Base-by-base conservation (phyloP, 1,140 invertebrate genomes). In the Orchestia grillus region DNA sequence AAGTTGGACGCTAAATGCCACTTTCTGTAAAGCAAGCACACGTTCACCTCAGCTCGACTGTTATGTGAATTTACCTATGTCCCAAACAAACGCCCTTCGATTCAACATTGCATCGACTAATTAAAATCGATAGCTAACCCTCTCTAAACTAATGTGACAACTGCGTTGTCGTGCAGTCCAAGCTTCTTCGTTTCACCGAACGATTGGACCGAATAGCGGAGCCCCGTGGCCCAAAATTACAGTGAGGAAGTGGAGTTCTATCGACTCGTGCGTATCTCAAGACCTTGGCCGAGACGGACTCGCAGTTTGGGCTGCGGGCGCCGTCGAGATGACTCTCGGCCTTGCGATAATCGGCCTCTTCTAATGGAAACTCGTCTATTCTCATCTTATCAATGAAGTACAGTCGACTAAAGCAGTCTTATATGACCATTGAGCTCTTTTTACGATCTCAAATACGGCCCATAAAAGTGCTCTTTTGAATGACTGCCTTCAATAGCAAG, bases 301-400 rank as follows among this genome's bases (percentile, higher is more conserved):
- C n/a, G 41, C 88, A 90, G 88, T 90, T 90, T 44, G 41, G 88
- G 88, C 43, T 41, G 88, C n/a, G 41, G 43, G 42, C 88, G 28
- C 36, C 88, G 88, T 90, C 43, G 8, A 45, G 44, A 44, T 44
- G 40, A 94, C 92, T 94, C 44, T 28, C 92, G 16, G 44, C 92
- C 40, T 94, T 44, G 44, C 44, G 92, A 94, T 94, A 94, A 94
- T 94, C 92, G 92, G 92, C 41, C 92, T 94, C 92, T 94, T 94
- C 92, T 94, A 94, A 94, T 94, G 92, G 92, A 94, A 94, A 94
- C 92, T 94, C 92, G 92, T 94, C 92, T 94, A 94, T 94, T 94
- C 44, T 45, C 92, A 94, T 94, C 92, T 94, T 94, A 94, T 94
- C 92, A 94, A 94, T 94, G 92, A 94, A 94, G 92, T 44, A 94